Percentiles rank a stretch among this genome's conserved stretches.
Evolutionary conservation across 2,113 vertebrate species (phyloP).

Genomic region (Climacteris rufus): DNA sequence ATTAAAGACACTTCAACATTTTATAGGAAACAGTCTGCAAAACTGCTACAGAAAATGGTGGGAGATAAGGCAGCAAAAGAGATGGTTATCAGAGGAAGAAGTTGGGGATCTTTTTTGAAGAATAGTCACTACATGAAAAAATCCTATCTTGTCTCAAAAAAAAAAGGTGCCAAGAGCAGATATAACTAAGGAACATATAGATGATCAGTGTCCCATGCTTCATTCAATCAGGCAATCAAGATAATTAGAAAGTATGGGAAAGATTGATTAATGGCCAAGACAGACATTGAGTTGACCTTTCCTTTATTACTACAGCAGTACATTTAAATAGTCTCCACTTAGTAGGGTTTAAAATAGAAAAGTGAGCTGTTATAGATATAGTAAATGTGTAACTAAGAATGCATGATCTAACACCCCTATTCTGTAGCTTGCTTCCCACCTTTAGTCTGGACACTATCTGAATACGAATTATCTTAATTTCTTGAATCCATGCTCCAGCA

Average conservation of each 20-base stretch:
- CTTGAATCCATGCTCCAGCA: neutral
- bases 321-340: constrained; percentile 53
- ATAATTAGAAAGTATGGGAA: constrained; percentile 59
- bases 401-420: neutral
- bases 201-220: constrained; percentile 44
- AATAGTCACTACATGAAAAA: neutral
- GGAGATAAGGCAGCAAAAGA: neutral
- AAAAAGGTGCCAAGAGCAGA: neutral
- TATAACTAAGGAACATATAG: constrained; percentile 21
- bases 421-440: neutral
- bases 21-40: constrained; percentile 15
- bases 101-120: neutral
- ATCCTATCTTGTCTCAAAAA: neutral
- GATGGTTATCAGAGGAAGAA: neutral
- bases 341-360: constrained; percentile 40
- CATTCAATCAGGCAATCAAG: constrained; percentile 60
- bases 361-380: constrained; percentile 21
- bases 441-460: neutral
- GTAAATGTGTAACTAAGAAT: constrained; percentile 36
- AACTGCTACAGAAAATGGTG: neutral
- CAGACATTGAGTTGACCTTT: constrained; percentile 63
- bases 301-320: constrained; percentile 47
- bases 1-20: constrained; percentile 47
- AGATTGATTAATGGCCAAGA: constrained; percentile 66
- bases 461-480: constrained; percentile 7